Conservation (phyloP, 2,113 vertebrate species). For the Hypocryptadius cinnamomeus region DNA sequence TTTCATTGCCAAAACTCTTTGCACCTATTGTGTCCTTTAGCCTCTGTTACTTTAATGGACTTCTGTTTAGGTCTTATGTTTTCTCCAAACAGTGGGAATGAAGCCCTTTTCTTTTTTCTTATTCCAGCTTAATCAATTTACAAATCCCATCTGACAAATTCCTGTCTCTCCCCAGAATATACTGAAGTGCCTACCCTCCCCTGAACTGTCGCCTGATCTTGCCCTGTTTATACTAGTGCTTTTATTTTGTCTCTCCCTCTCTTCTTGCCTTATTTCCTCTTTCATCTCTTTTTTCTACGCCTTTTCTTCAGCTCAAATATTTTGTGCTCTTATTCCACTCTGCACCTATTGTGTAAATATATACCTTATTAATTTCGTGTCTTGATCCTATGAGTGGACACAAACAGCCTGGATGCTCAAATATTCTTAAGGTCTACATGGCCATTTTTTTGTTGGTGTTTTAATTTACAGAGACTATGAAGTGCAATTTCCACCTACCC, state of each 20-base stretch:
- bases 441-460: not conserved
- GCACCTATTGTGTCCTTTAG: not conserved
- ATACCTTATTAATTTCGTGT: not conserved
- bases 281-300: not conserved
- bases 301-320: not conserved
- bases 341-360: not conserved
- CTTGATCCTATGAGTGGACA: not conserved
- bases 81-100: not conserved
- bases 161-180: not conserved
- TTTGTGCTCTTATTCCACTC: not conserved
- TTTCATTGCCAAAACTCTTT: not conserved
- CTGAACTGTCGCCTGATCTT: not conserved
- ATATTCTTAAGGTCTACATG: not conserved
- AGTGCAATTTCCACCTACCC: conserved; percentile 57
- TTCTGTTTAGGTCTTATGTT: not conserved
- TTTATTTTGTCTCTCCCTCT: not conserved
- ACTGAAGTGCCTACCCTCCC: not conserved
- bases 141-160: not conserved
- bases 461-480: conserved; percentile 59
- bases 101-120: not conserved
- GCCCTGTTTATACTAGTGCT: not conserved
- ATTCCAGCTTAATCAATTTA: not conserved
- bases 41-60: not conserved
- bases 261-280: not conserved
- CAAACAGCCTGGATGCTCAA: not conserved